phyloP scores from a whole-genome alignment of 2,113 vertebrate genomes.

The Pelmatolapia mariae region DNA sequence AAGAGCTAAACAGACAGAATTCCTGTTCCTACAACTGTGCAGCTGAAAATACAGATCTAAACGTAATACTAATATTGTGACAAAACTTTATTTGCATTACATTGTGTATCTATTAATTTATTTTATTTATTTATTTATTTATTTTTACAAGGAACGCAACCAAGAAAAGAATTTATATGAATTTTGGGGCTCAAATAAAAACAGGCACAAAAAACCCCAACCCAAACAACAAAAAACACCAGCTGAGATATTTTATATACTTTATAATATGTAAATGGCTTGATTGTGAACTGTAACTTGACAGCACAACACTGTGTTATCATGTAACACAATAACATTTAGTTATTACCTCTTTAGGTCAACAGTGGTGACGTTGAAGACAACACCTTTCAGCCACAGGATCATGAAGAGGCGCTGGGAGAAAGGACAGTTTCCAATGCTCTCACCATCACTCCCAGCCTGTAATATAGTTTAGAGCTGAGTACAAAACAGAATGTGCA shows the following conservation, averaged over 20 bases:
- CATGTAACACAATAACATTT: not conserved
- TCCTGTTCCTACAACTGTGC: not conserved
- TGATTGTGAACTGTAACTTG: not conserved
- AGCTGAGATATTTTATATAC: not conserved
- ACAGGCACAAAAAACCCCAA: not conserved
- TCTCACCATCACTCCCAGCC: constrained; percentile 93
- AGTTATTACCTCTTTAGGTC: constrained; percentile 89
- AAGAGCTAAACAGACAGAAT: not conserved
- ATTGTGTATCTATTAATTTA: not conserved
- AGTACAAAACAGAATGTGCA: not conserved
- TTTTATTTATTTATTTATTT: fast-evolving
- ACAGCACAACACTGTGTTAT: not conserved
- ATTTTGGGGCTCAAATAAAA: not conserved
- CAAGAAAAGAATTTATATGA: not conserved
- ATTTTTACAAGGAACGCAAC: not conserved
- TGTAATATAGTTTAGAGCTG: not conserved
- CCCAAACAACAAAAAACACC: not conserved
- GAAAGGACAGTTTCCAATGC: constrained; percentile 96
- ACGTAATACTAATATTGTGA: not conserved
- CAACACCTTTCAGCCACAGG: constrained; percentile 96
- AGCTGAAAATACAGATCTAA: not conserved
- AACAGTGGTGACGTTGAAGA: constrained; percentile 96
- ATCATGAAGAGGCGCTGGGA: constrained; percentile 98
- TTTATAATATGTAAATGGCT: not conserved
- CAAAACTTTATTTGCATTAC: not conserved